A percentile compares a stretch with the other conserved stretches of the same genome.
These are phyloP conservation scores for Nettapus auritus DNA, from an alignment of 2,113 vertebrate genomes.

Conservation along the genomic window DNA sequence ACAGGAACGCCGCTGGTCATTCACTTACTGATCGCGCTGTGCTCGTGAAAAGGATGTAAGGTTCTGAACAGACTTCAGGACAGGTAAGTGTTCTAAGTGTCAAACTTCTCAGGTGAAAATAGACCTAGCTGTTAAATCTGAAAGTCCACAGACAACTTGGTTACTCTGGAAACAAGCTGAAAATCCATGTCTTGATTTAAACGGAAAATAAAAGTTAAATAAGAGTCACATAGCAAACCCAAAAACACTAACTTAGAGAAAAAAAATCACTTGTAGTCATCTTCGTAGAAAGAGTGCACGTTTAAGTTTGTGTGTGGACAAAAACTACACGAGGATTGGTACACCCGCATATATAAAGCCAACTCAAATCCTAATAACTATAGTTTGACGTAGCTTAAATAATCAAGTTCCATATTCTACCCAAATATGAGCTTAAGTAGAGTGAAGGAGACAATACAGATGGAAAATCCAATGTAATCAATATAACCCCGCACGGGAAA, in stretches of 20 bases:
- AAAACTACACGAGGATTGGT: not conserved
- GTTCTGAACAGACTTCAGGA: not conserved
- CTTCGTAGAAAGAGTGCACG: not conserved
- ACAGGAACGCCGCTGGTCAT: not conserved
- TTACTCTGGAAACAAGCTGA: rapidly evolving
- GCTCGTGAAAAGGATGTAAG: not conserved
- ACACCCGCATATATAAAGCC: not conserved
- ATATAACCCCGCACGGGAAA: not conserved
- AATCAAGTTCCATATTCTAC: not conserved
- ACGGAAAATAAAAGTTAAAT: not conserved
- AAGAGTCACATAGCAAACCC: not conserved
- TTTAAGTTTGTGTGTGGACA: not conserved
- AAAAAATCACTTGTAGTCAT: not conserved
- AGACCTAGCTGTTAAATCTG: not conserved
- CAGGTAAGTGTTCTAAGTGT: not conserved
- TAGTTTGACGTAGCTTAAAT: not conserved
- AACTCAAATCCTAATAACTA: not conserved
- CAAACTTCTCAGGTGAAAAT: not conserved
- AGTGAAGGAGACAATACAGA: not conserved
- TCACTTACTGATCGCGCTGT: not conserved
- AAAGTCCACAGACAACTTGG: not conserved
- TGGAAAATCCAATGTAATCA: rapidly evolving
- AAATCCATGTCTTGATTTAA: not conserved
- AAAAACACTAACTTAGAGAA: not conserved
- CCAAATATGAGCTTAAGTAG: not conserved